phyloP scores from a whole-genome alignment of 2,888 invertebrate genomes.

The Hyposoter dolosus region DNA sequence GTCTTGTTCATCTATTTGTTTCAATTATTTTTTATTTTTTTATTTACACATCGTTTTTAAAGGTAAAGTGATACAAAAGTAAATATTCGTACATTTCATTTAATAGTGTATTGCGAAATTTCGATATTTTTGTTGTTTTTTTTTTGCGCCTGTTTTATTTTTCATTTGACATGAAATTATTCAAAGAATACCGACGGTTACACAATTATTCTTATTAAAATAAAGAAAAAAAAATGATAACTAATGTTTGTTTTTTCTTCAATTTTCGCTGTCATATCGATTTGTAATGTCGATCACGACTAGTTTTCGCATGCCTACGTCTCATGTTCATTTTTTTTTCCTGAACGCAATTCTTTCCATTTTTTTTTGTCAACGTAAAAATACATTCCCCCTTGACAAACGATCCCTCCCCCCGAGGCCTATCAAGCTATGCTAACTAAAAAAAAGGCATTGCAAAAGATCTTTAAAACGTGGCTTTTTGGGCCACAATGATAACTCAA shows the following conservation, averaged over 20 bases:
- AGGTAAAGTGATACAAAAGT: slow-evolving; percentile 58
- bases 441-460: background rate
- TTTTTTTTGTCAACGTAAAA: slow-evolving; percentile 7
- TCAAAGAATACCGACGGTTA: slow-evolving; percentile 39
- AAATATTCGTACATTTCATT: slow-evolving; percentile 56
- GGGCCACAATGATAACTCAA: slow-evolving; percentile 1
- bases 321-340: slow-evolving; percentile 3
- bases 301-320: slow-evolving; percentile 22
- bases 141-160: background rate
- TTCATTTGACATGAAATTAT: slow-evolving; percentile 9
- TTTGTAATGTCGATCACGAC: background rate
- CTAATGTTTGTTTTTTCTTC: background rate
- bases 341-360: slow-evolving; percentile 10
- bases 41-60: slow-evolving; percentile 42
- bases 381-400: background rate
- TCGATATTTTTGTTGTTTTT: slow-evolving; percentile 12
- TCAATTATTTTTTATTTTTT: slow-evolving; percentile 12
- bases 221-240: slow-evolving; percentile 16
- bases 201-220: slow-evolving; percentile 25
- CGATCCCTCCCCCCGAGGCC: background rate
- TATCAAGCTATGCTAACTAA: background rate
- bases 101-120: slow-evolving; percentile 28
- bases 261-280: slow-evolving; percentile 4
- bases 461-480: background rate
- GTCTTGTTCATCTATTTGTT: slow-evolving; percentile 15